Evolutionary conservation across 2,888 invertebrate genomes (phyloP).

Genomic region (Coremacera marginata): DNA sequence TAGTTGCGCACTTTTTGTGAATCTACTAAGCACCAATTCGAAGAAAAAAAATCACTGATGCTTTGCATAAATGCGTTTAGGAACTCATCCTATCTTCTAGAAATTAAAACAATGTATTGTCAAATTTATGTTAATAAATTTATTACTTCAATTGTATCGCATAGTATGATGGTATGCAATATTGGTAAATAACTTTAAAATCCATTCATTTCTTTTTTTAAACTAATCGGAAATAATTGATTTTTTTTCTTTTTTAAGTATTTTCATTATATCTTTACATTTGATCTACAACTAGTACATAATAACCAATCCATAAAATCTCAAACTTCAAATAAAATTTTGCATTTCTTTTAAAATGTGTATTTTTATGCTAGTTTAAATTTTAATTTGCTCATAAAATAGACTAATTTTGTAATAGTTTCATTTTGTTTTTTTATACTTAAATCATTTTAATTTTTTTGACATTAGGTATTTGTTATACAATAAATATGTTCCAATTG

Average conservation of each 20-base stretch:
- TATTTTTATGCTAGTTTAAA: not conserved
- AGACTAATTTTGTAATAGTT: conserved; percentile 13
- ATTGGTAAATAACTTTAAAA: not conserved
- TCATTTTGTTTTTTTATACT: not conserved
- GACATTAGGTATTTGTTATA: conserved; percentile 16
- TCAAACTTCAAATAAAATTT: conserved; percentile 9
- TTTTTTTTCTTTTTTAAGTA: conserved; percentile 6
- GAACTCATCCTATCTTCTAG: too few relatives aligned
- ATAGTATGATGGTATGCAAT: not conserved
- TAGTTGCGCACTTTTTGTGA: too few relatives aligned
- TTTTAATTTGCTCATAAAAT: conserved; percentile 18
- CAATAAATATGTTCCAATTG: conserved; percentile 19
- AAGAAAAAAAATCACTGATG: too few relatives aligned
- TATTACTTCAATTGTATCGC: not conserved
- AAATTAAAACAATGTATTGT: too few relatives aligned
- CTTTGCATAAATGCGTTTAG: too few relatives aligned
- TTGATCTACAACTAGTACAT: conserved; percentile 17
- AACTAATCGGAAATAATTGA: conserved; percentile 21
- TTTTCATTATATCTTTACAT: not conserved
- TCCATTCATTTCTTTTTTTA: not conserved
- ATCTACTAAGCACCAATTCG: too few relatives aligned
- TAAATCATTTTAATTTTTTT: conserved; percentile 12
- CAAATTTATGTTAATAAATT: not conserved
- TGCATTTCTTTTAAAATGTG: conserved; percentile 2
- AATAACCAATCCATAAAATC: not conserved